Base-by-base conservation (phyloP, 1,140 invertebrate genomes). In the Lamellibrachia luymesi region DNA sequence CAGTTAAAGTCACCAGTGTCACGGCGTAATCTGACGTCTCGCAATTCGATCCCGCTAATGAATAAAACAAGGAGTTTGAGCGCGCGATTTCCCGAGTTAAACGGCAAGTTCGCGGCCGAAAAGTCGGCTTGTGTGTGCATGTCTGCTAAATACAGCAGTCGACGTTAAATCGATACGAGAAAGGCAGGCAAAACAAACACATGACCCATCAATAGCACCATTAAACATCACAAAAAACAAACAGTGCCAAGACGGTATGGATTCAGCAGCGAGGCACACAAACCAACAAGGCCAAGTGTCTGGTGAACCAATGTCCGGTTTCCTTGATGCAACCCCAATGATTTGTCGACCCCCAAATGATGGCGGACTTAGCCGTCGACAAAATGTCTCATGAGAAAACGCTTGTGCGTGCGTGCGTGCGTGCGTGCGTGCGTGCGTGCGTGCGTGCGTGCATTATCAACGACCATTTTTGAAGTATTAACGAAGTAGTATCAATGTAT, bases 121-220 rank as follows among this genome's bases (percentile, higher is more conserved):
- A 10, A 10, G 64, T 80, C 64, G 5, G 0, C 13, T 22, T 22
- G 64, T 22, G 64, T 22, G 13, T 8, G 13, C 64, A 17, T 80
- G 8, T 2, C 64, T 8, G 64, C 64, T 80, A 80, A 80, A 80
- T 80, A 80, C 64, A 80, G 64, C 64, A 22, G 52, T 80, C 64
- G 64, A 80, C 64, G 64, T 80, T 80, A 80, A 80, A 80, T 80
- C 64, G 64, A 80, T 80, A 80, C 64, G 64, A 80, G 64, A 80
- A 80, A 80, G 64, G 17, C 64, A 80, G 64, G 25, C 64, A 80
- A 80, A 80, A 80, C 13, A 80, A 80, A 80, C 64, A 80, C 64
- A 4, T 8, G 2, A 80, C 2, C 64, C 64, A 80, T 22, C 25
- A 80, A 17, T 80, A 80, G 25, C 64, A 80, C 64, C 7, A 4